These are phyloP conservation scores for Mesorhabditis belari DNA, from an alignment of 2,888 invertebrate genomes.

Conservation along the genomic window DNA sequence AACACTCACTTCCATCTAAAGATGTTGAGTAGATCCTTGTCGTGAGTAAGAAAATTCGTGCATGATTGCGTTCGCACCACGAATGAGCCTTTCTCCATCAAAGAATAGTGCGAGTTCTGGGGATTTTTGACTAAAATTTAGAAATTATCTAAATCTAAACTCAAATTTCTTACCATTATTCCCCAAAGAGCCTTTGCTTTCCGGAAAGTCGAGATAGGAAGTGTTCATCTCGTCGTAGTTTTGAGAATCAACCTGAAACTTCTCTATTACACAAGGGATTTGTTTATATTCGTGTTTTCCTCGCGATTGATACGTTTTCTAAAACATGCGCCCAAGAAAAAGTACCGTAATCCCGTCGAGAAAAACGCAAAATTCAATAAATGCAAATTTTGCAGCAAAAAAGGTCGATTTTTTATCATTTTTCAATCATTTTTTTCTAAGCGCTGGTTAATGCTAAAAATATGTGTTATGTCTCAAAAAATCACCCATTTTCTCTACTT, in stretches of 20 bases:
- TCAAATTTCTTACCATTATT: neutral
- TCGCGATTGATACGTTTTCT: too few species aligned
- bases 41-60: constrained; percentile 26
- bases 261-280: too few species aligned
- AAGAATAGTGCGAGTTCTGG: constrained; percentile 8
- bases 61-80: constrained; percentile 21
- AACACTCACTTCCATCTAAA: constrained; percentile 21
- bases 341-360: too few species aligned
- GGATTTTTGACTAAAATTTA: neutral
- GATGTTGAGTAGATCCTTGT: constrained; percentile 25
- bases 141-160: neutral
- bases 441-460: too few species aligned
- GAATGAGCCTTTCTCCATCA: constrained; percentile 32
- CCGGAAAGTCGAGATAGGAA: neutral
- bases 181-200: neutral
- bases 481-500: too few species aligned
- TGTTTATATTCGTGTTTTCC: too few species aligned
- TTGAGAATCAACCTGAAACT: neutral
- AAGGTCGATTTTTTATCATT: too few species aligned
- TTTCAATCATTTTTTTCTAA: too few species aligned
- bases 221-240: neutral
- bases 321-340: too few species aligned
- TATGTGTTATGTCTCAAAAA: too few species aligned
- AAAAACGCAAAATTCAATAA: too few species aligned
- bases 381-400: too few species aligned